Percentiles rank a stretch among this genome's conserved stretches.
Conservation (phyloP, 2,888 invertebrate species). For the Hirtodrosophila duncani region DNA sequence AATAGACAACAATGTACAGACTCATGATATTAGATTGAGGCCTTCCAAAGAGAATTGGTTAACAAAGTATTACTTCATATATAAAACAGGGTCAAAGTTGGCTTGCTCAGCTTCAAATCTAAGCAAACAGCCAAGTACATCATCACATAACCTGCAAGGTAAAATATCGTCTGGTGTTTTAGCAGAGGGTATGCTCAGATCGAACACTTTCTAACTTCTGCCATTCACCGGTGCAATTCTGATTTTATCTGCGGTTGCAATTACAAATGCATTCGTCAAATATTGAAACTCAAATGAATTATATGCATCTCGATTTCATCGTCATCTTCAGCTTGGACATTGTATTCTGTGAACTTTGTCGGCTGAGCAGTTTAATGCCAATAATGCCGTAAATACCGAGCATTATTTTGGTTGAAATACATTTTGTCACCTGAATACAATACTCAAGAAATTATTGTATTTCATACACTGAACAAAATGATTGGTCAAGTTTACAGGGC, state of each 20-base stretch:
- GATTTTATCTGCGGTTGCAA: slow-evolving; percentile 51
- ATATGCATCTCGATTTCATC: slow-evolving; percentile 9
- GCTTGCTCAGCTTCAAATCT: too few species aligned
- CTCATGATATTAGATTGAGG: too few species aligned
- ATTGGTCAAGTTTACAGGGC: too few species aligned
- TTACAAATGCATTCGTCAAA: slow-evolving; percentile 62
- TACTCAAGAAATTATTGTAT: background rate
- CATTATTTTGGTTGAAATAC: slow-evolving; percentile 21
- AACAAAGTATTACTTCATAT: too few species aligned
- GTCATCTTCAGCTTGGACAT: slow-evolving; percentile 7
- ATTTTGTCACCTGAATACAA: background rate
- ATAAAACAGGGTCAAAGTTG: too few species aligned
- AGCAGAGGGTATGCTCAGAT: too few species aligned
- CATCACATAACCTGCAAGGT: too few species aligned
- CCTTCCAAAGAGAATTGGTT: too few species aligned
- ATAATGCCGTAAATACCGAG: slow-evolving; percentile 40
- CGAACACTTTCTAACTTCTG: too few species aligned
- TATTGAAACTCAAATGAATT: slow-evolving; percentile 31
- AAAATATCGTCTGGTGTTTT: too few species aligned
- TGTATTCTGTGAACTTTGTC: slow-evolving; percentile 16
- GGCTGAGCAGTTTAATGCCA: slow-evolving; percentile 40
- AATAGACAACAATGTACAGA: too few species aligned
- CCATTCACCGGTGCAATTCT: background rate
- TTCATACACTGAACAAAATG: slow-evolving; percentile 3
- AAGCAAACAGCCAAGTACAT: too few species aligned